phyloP scores from a whole-genome alignment of 2,888 invertebrate species.

The Zaprionus bogoriensis region DNA sequence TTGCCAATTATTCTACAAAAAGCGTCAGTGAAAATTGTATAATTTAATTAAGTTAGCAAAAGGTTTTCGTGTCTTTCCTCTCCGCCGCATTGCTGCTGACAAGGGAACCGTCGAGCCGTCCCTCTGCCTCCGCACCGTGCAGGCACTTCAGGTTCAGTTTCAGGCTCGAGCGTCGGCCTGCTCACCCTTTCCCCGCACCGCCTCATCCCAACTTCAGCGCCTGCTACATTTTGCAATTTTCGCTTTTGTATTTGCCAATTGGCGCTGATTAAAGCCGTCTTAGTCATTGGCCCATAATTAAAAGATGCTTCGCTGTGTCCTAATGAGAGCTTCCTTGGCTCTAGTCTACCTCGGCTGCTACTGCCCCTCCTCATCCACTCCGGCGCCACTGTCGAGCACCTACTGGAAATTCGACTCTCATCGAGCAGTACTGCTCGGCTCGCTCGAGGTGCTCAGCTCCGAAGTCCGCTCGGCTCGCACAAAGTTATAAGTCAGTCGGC shows the following conservation, averaged over 20 bases:
- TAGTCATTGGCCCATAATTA: conserved; percentile 68
- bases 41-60: conserved; percentile 77
- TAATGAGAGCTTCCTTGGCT: conserved; percentile 46
- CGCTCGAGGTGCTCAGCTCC: background rate
- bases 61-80: conserved; percentile 49
- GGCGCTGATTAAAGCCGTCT: conserved; percentile 70
- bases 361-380: background rate
- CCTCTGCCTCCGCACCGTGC: background rate
- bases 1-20: conserved; percentile 75
- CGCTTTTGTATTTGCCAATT: conserved; percentile 72
- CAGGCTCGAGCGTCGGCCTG: background rate
- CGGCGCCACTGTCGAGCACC: too few species aligned
- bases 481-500: background rate
- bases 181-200: background rate
- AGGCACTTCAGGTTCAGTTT: conserved; percentile 5
- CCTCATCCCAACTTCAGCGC: background rate
- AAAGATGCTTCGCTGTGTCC: conserved; percentile 51
- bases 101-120: background rate
- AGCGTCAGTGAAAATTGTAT: conserved; percentile 72
- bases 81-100: conserved; percentile 3
- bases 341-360: too few species aligned
- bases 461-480: background rate
- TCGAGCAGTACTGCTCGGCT: conserved; percentile 7
- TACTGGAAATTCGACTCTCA: background rate
- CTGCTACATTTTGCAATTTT: conserved; percentile 56